These are phyloP conservation scores for Euleptes europaea DNA, from an alignment of 2,113 vertebrate genomes.

Conservation along the genomic window DNA sequence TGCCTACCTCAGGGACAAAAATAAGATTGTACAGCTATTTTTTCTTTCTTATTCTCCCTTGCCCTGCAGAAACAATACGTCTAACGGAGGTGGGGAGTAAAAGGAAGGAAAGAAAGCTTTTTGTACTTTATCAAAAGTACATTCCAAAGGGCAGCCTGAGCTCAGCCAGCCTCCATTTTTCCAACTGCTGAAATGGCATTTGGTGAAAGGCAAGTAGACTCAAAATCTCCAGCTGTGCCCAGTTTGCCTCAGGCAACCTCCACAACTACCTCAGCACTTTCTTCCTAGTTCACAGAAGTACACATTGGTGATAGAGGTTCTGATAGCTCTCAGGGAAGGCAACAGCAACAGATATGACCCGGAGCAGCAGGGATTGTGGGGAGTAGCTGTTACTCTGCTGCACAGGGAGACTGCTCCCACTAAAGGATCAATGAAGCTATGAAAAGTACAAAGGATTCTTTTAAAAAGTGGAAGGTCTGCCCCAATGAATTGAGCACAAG, in stretches of 20 bases:
- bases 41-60: slow-evolving; percentile 21
- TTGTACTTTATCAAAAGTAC: neutral
- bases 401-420: neutral
- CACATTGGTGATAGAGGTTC: too few relatives aligned
- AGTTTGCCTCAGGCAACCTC: neutral
- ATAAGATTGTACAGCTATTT: slow-evolving; percentile 22
- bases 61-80: slow-evolving; percentile 18
- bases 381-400: neutral
- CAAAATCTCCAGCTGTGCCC: neutral
- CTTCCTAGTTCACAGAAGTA: too few relatives aligned
- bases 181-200: neutral
- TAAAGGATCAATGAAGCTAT: neutral
- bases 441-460: too few relatives aligned
- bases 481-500: too few relatives aligned
- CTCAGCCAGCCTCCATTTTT: neutral
- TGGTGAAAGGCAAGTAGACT: neutral
- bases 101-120: neutral
- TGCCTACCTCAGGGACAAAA: slow-evolving; percentile 6
- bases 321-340: too few relatives aligned
- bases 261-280: neutral
- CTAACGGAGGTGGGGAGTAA: neutral
- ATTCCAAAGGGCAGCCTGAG: neutral
- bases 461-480: too few relatives aligned
- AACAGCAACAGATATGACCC: too few relatives aligned
- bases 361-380: neutral